Conservation (phyloP, 2,797 vertebrate species). For the Ispidina lecontei region DNA sequence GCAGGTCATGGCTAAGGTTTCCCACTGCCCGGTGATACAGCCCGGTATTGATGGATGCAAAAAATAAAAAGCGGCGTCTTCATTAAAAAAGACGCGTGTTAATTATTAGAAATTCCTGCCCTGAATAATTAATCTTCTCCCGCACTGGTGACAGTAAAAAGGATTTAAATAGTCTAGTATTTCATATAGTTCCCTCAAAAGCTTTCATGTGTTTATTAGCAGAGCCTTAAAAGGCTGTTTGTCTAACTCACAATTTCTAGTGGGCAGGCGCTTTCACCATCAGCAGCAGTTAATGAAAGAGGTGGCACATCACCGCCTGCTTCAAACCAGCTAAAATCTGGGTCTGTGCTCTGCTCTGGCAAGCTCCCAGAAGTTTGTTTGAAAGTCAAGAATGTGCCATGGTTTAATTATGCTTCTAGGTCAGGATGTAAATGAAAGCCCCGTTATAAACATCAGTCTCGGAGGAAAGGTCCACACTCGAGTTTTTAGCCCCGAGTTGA, state of each 20-base stretch:
- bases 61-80: not conserved
- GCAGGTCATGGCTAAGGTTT: not conserved
- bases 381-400: slow-evolving; percentile 62
- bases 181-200: not conserved
- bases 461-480: slow-evolving; percentile 13
- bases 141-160: not conserved
- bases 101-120: not conserved
- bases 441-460: slow-evolving; percentile 39
- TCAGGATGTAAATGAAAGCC: slow-evolving; percentile 51
- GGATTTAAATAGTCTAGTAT: not conserved
- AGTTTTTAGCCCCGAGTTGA: not conserved
- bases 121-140: not conserved
- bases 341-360: slow-evolving; percentile 38
- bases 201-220: slow-evolving; percentile 52
- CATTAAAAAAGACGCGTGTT: not conserved
- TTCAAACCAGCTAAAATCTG: slow-evolving; percentile 7
- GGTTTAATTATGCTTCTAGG: slow-evolving; percentile 40
- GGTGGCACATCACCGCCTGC: not conserved
- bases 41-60: not conserved
- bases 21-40: not conserved
- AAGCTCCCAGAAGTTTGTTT: slow-evolving; percentile 54
- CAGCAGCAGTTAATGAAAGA: slow-evolving; percentile 49
- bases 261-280: not conserved
- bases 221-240: not conserved
- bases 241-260: slow-evolving; percentile 21